A percentile compares a stretch with the other conserved stretches of the same genome.
Conservation (phyloP, 2,113 vertebrate species). For the Aepyceros melampus region DNA sequence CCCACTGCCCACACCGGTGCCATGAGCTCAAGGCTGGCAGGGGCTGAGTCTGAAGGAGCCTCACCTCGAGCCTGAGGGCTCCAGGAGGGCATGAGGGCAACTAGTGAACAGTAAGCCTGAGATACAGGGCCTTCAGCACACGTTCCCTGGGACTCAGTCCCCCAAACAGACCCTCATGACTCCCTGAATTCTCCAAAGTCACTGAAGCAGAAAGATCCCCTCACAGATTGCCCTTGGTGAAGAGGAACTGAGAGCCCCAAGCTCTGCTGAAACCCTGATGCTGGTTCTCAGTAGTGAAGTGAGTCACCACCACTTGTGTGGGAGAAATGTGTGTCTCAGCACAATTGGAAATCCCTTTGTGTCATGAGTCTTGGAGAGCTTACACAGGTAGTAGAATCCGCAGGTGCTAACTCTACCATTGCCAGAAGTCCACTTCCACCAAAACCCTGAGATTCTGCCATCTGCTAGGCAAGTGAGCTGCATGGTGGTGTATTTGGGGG, state of each 20-base stretch:
- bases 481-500: rapidly evolving
- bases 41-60: not conserved
- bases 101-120: not conserved
- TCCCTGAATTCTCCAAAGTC: not conserved
- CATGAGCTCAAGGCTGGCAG: not conserved
- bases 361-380: not conserved
- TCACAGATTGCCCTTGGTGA: not conserved
- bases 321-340: not conserved
- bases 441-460: not conserved
- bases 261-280: not conserved
- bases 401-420: not conserved
- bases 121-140: not conserved
- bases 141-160: not conserved
- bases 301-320: not conserved
- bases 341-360: not conserved
- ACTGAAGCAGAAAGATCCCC: not conserved
- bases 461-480: not conserved
- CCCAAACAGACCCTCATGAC: not conserved
- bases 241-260: not conserved
- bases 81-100: not conserved
- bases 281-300: not conserved
- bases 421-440: not conserved
- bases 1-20: rapidly evolving
- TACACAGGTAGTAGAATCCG: not conserved
- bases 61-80: not conserved